Evolutionary conservation across 1,140 invertebrate species (phyloP).

Genomic region (Venturia canescens): DNA sequence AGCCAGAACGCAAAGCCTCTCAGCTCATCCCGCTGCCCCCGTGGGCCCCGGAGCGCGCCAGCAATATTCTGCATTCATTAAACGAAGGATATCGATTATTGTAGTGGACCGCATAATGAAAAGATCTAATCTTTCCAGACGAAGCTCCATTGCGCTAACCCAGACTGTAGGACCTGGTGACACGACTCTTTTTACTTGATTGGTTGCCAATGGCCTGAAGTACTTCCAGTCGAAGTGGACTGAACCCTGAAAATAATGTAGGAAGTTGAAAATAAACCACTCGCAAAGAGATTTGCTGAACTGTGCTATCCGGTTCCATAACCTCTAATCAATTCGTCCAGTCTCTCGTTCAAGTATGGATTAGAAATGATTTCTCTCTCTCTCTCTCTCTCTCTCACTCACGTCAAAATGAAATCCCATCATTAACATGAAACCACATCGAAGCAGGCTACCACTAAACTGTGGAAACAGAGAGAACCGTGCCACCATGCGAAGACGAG

Average conservation of each 20-base stretch:
- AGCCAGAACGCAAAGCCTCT: not conserved
- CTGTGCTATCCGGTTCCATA: too few species aligned
- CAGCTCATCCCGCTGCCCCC: not conserved
- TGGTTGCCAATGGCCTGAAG: not conserved
- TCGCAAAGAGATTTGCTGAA: too few species aligned
- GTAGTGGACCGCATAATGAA: constrained; percentile 52
- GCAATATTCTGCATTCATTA: constrained; percentile 66
- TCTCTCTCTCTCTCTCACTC: too few species aligned
- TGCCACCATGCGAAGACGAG: constrained; percentile 1
- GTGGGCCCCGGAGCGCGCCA: not conserved
- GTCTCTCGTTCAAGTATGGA: not conserved
- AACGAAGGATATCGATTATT: constrained; percentile 61
- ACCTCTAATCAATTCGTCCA: too few species aligned
- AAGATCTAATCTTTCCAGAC: constrained; percentile 56
- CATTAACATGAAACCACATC: not conserved
- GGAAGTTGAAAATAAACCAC: too few species aligned
- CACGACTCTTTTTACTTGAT: not conserved
- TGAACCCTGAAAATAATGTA: too few species aligned
- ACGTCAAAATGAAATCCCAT: not conserved
- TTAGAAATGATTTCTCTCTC: not conserved
- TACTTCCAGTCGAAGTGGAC: too few species aligned
- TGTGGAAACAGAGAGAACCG: not conserved
- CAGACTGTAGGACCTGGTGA: not conserved
- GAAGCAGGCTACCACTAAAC: not conserved
- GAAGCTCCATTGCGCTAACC: constrained; percentile 54